phyloP scores from a whole-genome alignment of 1,140 invertebrate genomes.

The Odontomachus brunneus region DNA sequence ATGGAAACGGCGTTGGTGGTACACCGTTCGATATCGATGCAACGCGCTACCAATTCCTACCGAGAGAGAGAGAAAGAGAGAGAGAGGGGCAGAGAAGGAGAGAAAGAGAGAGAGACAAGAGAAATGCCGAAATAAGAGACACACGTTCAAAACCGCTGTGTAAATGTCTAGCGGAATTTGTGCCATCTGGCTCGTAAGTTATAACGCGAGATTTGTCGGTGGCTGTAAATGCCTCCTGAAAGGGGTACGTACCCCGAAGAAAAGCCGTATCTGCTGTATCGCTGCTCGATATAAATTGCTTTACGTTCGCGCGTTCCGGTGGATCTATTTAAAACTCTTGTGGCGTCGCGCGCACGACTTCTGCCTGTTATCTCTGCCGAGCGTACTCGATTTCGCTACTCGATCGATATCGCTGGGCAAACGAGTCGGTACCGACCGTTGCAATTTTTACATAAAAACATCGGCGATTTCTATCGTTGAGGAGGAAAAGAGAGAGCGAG shows the following conservation, averaged over 20 bases:
- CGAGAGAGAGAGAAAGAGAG: not conserved
- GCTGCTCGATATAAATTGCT: slow-evolving; percentile 27
- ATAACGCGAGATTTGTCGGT: slow-evolving; percentile 50
- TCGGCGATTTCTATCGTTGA: not conserved
- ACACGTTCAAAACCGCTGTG: slow-evolving; percentile 32
- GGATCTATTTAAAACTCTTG: slow-evolving; percentile 21
- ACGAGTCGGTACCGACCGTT: not conserved
- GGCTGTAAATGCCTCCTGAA: slow-evolving; percentile 18
- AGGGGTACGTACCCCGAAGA: slow-evolving; percentile 18
- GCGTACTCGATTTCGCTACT: not conserved
- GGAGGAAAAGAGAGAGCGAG: not conserved
- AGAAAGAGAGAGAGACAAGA: not conserved
- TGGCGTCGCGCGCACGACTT: not conserved
- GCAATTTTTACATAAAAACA: slow-evolving; percentile 28
- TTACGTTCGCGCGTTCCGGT: too few relatives aligned
- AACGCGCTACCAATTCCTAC: too few relatives aligned
- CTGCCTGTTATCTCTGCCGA: not conserved
- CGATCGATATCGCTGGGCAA: slow-evolving; percentile 22
- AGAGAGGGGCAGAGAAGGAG: not conserved
- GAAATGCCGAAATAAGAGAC: slow-evolving; percentile 54
- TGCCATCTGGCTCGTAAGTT: slow-evolving; percentile 51
- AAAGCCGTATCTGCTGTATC: not conserved
- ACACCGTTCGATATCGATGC: slow-evolving; percentile 28
- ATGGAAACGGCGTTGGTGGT: slow-evolving; percentile 6
- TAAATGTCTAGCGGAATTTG: slow-evolving; percentile 49